Evolutionary conservation across 2,113 vertebrate genomes (phyloP).

Genomic region (Nothoprocta perdicaria): DNA sequence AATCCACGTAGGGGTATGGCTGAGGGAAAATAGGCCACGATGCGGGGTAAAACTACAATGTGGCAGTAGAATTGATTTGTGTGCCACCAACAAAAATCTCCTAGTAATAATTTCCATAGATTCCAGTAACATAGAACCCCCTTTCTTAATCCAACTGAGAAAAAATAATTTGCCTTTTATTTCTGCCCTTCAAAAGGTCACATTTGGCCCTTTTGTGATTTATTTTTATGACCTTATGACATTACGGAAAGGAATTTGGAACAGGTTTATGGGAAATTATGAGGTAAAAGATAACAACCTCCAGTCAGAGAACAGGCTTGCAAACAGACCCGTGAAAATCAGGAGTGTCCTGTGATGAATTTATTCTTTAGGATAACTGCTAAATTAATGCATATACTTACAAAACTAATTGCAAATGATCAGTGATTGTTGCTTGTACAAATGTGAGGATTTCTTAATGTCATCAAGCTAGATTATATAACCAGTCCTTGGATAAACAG

Average conservation of each 20-base stretch:
- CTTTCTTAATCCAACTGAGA: slow-evolving; percentile 1
- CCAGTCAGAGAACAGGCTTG: background rate
- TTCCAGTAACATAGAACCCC: background rate
- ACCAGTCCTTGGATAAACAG: slow-evolving; percentile 60
- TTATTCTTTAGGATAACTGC: background rate
- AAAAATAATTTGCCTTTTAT: slow-evolving; percentile 34
- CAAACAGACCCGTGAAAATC: background rate
- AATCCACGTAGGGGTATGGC: background rate
- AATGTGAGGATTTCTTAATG: slow-evolving; percentile 49
- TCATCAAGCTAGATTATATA: slow-evolving; percentile 55
- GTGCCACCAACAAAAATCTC: background rate
- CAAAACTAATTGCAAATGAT: slow-evolving; percentile 61
- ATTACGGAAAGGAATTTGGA: slow-evolving; percentile 19
- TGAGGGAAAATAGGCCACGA: background rate
- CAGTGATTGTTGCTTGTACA: slow-evolving; percentile 22
- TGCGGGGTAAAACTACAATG: background rate
- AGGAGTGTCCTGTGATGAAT: background rate
- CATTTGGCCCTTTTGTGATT: background rate
- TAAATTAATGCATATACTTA: slow-evolving; percentile 32
- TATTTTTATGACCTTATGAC: background rate
- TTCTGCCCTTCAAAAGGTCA: background rate
- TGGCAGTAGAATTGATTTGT: slow-evolving; percentile 48
- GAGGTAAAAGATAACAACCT: background rate
- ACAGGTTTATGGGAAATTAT: slow-evolving; percentile 27
- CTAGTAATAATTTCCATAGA: background rate